A percentile compares a stretch with the other conserved stretches of the same genome.
Conservation (phyloP, 2,797 vertebrate genomes). For the Amblyraja radiata region DNA sequence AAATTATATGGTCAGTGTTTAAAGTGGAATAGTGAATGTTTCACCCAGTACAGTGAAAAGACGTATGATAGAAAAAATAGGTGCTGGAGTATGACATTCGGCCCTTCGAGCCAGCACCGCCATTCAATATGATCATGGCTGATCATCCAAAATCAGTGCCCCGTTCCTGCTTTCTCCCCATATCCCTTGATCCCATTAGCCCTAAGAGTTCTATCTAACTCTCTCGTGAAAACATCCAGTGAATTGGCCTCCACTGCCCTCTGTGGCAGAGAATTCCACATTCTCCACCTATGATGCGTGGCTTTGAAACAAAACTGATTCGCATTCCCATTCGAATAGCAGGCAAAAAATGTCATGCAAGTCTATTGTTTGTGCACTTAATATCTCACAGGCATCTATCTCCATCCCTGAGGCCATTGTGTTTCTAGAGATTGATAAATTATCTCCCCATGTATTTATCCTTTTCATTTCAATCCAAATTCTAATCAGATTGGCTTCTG, state of each 20-base stretch:
- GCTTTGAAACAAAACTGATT: conserved; percentile 5
- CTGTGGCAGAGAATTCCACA: too few relatives aligned
- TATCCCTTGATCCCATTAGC: too few relatives aligned
- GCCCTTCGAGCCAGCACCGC: too few relatives aligned
- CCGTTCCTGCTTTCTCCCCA: too few relatives aligned
- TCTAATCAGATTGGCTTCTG: neutral
- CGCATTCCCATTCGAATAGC: neutral
- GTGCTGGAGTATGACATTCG: too few relatives aligned
- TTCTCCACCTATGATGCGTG: neutral
- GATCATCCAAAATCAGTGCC: too few relatives aligned
- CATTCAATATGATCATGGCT: too few relatives aligned
- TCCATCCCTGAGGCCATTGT: neutral
- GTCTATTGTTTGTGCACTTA: neutral
- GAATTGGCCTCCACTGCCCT: too few relatives aligned
- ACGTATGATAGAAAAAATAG: neutral
- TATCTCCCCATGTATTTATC: neutral
- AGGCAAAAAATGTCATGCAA: neutral
- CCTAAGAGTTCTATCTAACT: too few relatives aligned
- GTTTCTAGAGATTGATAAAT: neutral
- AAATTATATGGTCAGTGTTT: neutral
- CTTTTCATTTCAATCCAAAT: neutral
- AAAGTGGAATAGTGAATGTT: neutral
- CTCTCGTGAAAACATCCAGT: too few relatives aligned
- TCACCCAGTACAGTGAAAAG: neutral
- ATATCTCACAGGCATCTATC: neutral